Evolutionary conservation across 1,140 invertebrate species (phyloP).

Genomic region (Tetranychus urticae): DNA sequence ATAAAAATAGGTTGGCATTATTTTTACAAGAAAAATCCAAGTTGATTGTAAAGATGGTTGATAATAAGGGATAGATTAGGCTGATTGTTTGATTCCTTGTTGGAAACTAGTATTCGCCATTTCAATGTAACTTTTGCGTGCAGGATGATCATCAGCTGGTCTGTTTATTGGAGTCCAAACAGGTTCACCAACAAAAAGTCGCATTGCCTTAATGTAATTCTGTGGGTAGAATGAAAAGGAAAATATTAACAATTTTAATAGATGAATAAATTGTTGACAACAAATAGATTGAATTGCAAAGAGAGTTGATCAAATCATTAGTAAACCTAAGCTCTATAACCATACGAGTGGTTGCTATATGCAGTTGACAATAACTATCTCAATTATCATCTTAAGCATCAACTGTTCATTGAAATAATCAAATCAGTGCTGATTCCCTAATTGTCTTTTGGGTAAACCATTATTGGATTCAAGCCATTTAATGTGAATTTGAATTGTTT

Average conservation of each 20-base stretch:
- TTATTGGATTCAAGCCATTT: not conserved
- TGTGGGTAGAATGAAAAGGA: slow-evolving; percentile 18
- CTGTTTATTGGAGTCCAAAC: slow-evolving; percentile 72
- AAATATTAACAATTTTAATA: not conserved
- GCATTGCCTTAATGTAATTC: slow-evolving; percentile 62
- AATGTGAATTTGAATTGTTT: not conserved
- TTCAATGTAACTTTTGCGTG: slow-evolving; percentile 38
- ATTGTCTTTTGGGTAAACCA: not conserved
- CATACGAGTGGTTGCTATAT: too few relatives aligned
- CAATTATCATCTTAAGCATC: not conserved
- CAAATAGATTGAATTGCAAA: not conserved
- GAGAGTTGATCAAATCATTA: not conserved
- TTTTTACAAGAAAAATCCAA: too few relatives aligned
- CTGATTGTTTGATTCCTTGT: not conserved
- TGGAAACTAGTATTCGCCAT: not conserved
- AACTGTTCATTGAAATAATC: not conserved
- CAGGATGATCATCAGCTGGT: slow-evolving; percentile 61
- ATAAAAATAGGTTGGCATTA: too few relatives aligned
- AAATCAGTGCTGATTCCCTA: too few relatives aligned
- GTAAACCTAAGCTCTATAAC: too few relatives aligned
- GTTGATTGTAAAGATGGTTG: too few relatives aligned
- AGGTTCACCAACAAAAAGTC: slow-evolving; percentile 75
- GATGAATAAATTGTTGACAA: not conserved
- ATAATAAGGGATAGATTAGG: too few relatives aligned
- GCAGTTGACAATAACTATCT: too few relatives aligned